Conservation (phyloP, 2,113 vertebrate genomes). For the Saccopteryx bilineata region DNA sequence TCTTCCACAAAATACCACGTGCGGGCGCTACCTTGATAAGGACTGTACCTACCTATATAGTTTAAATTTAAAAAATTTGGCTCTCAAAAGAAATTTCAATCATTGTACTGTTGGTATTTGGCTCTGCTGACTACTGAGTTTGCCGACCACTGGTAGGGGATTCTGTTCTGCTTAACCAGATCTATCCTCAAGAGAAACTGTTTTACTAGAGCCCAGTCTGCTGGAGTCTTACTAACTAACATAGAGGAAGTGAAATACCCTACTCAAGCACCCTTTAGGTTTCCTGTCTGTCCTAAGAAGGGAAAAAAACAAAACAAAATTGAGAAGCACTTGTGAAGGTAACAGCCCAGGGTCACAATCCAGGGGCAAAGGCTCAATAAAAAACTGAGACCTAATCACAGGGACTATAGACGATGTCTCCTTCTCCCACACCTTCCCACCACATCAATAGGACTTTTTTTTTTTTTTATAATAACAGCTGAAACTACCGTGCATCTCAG, state of each 20-base stretch:
- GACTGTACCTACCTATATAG: no score
- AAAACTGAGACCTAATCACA: not conserved
- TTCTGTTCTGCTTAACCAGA: slow-evolving; percentile 4
- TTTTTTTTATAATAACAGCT: not conserved
- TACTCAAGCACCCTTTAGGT: not conserved
- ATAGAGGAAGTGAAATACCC: not conserved
- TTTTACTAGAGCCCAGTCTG: not conserved
- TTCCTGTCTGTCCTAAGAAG: not conserved
- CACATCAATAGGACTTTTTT: not conserved
- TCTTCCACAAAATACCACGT: no score
- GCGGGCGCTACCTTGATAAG: no score
- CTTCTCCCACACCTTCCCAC: not conserved
- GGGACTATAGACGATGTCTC: not conserved
- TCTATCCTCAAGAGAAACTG: not conserved
- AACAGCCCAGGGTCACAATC: not conserved
- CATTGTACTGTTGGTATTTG: no score
- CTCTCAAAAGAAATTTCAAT: no score
- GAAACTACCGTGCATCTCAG: not conserved
- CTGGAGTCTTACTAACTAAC: not conserved
- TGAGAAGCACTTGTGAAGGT: not conserved
- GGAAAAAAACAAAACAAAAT: not conserved
- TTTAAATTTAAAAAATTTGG: no score
- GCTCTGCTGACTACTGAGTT: no score
- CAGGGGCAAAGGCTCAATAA: not conserved
- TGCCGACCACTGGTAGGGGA: no score